These are phyloP conservation scores for Heliocidaris erythrogramma DNA, from an alignment of 35 echinoderm and acorn worm species.

Conservation along the genomic window DNA sequence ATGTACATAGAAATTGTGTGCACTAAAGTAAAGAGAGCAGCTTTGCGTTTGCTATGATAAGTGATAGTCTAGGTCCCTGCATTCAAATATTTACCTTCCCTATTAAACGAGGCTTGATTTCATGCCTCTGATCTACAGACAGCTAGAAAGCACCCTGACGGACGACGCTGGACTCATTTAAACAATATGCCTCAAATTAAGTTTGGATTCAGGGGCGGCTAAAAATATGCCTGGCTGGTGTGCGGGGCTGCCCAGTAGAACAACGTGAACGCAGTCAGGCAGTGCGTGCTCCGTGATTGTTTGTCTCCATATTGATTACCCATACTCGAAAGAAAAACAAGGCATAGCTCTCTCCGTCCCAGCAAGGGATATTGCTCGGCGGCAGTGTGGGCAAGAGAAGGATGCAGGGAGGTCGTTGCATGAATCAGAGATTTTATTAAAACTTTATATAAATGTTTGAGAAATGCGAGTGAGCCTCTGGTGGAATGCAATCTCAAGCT, in stretches of 20 bases:
- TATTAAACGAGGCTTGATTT: background rate
- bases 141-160: background rate
- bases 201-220: background rate
- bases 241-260: background rate
- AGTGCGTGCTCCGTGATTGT: background rate
- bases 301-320: conserved; percentile 5
- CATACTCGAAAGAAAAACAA: background rate
- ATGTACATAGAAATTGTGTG: no score
- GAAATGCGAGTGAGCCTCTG: background rate
- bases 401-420: background rate
- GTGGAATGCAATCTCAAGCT: background rate
- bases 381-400: background rate
- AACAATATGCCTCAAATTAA: conserved; percentile 18
- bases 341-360: background rate
- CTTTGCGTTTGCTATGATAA: background rate
- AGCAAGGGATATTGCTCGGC: background rate
- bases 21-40: background rate
- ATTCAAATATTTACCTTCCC: background rate
- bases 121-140: background rate
- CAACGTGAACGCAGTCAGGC: background rate
- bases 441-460: background rate
- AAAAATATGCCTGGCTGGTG: background rate
- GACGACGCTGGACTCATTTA: background rate
- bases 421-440: background rate
- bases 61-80: background rate